Evolutionary conservation across 2,888 invertebrate genomes (phyloP).

Genomic region (Podabrus alpinus): DNA sequence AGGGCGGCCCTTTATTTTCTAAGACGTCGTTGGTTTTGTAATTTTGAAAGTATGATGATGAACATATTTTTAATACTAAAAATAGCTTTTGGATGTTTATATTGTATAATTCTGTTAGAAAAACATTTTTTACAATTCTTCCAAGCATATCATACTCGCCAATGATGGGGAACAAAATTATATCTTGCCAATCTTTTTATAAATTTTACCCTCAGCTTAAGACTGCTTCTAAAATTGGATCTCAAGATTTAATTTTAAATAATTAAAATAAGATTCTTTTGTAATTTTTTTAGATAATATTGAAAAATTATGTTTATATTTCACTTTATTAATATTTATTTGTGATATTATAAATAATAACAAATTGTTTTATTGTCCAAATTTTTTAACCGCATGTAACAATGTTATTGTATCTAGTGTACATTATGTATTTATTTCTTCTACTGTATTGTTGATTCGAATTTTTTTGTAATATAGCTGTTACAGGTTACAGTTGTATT

Average conservation of each 20-base stretch:
- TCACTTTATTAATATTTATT: constrained; percentile 15
- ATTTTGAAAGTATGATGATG: constrained; percentile 13
- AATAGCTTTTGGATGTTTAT: constrained; percentile 25
- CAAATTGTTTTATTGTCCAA: constrained; percentile 21
- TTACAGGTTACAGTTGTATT: constrained; percentile 56
- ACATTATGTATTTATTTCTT: constrained; percentile 49
- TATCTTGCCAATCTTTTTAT: constrained; percentile 48
- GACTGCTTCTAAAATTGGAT: constrained; percentile 53
- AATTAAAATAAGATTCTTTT: background rate
- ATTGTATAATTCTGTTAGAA: constrained; percentile 21
- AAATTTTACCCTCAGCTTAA: constrained; percentile 42
- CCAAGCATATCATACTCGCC: constrained; percentile 38
- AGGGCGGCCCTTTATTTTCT: constrained; percentile 33
- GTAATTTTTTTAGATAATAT: background rate
- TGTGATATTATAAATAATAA: constrained; percentile 22
- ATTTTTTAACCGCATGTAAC: constrained; percentile 25
- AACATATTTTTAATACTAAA: constrained; percentile 30
- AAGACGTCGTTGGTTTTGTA: background rate
- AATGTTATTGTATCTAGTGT: constrained; percentile 29
- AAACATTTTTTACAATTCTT: constrained; percentile 28
- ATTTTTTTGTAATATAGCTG: constrained; percentile 55
- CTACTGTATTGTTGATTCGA: constrained; percentile 45
- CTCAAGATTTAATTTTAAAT: constrained; percentile 14
- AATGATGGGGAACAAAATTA: constrained; percentile 49
- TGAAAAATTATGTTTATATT: background rate